A percentile compares a stretch with the other conserved stretches of the same genome.
Conservation (phyloP, 2,113 vertebrate species). For the Misgurnus mizolepis region DNA sequence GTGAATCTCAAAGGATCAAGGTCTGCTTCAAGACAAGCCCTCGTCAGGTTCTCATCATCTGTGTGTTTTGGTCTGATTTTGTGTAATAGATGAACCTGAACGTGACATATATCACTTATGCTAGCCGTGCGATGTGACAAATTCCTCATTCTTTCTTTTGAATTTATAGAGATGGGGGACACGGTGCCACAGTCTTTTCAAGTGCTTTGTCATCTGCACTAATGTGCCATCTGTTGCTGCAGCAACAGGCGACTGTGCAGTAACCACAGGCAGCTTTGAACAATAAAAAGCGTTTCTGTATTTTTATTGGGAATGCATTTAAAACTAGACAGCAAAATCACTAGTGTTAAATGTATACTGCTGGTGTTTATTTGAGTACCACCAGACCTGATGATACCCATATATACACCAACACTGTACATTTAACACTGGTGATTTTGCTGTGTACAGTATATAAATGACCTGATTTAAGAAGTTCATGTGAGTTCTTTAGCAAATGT, state of each 20-base stretch:
- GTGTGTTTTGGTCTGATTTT: constrained; percentile 2
- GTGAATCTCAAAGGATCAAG: not conserved
- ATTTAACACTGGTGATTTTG: too few relatives aligned
- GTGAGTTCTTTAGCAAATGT: too few relatives aligned
- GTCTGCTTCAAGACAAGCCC: not conserved
- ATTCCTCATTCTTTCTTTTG: not conserved
- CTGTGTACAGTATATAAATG: too few relatives aligned
- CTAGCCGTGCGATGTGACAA: not conserved
- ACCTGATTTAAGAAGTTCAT: too few relatives aligned
- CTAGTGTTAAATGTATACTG: too few relatives aligned
- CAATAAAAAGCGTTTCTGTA: not conserved
- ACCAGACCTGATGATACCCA: too few relatives aligned
- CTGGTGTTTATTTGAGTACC: too few relatives aligned
- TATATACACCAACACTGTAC: too few relatives aligned
- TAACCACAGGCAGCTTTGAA: not conserved
- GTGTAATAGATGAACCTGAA: not conserved
- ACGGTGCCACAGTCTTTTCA: constrained; percentile 10
- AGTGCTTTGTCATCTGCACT: not conserved
- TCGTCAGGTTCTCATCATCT: not conserved
- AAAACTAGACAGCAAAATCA: not conserved
- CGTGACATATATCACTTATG: constrained; percentile 17
- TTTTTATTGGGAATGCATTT: constrained; percentile 55
- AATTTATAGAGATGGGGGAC: not conserved
- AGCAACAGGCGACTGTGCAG: not conserved
- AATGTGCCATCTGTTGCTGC: constrained; percentile 20